Evolutionary conservation across 2,113 vertebrate genomes (phyloP).

Genomic region (Bothrops jararaca): DNA sequence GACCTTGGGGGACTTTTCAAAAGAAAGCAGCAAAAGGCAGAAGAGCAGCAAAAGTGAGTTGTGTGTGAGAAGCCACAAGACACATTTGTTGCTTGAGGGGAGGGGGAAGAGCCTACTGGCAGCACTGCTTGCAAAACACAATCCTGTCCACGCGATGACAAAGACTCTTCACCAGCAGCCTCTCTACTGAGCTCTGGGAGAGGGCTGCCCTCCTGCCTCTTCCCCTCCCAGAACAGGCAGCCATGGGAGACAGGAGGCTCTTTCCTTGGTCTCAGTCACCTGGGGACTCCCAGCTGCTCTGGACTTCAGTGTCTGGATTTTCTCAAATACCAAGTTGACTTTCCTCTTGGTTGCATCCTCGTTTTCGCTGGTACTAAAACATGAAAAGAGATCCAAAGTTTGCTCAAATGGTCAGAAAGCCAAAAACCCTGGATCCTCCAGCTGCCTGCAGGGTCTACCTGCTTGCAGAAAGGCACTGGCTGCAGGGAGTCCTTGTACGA

Average conservation of each 20-base stretch:
- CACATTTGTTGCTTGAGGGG: too few relatives aligned
- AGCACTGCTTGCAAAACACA: not conserved
- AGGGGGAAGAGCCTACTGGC: not conserved
- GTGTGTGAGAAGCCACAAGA: not conserved
- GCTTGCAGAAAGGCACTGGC: not conserved
- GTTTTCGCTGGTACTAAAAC: slow-evolving; percentile 83
- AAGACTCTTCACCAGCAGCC: not conserved
- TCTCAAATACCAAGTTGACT: slow-evolving; percentile 98
- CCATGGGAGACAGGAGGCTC: not conserved
- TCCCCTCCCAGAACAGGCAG: not conserved
- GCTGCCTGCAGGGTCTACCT: not conserved
- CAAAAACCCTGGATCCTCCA: not conserved
- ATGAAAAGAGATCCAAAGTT: slow-evolving; percentile 4
- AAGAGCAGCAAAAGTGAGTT: not conserved
- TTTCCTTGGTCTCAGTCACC: slow-evolving; percentile 71
- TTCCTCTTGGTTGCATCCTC: slow-evolving; percentile 93
- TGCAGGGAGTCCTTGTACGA: not conserved
- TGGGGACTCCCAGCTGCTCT: slow-evolving; percentile 80
- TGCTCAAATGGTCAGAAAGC: not conserved
- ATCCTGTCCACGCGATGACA: not conserved
- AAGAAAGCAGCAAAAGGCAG: not conserved
- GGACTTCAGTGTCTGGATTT: slow-evolving; percentile 97
- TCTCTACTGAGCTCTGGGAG: not conserved
- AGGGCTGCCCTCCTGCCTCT: not conserved
- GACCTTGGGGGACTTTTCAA: not conserved